Evolutionary conservation across 2,113 vertebrate species (phyloP).

Genomic region (Ovibos moschatus): DNA sequence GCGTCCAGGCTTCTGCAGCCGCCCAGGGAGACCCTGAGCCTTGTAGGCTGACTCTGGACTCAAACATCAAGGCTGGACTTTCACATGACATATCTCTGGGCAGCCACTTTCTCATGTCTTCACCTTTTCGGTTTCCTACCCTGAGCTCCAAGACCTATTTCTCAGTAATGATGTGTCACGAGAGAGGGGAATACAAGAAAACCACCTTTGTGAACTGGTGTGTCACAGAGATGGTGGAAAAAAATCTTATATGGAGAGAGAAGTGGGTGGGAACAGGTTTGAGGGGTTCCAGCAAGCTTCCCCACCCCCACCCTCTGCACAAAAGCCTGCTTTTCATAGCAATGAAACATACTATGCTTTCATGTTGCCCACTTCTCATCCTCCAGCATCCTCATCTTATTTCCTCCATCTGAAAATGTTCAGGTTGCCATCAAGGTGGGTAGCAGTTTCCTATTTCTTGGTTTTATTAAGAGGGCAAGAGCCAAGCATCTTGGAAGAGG

Average conservation of each 20-base stretch:
- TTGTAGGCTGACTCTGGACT: background rate
- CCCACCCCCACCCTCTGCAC: background rate
- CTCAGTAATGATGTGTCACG: background rate
- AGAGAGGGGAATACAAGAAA: background rate
- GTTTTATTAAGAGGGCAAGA: background rate
- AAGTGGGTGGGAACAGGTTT: background rate
- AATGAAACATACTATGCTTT: background rate
- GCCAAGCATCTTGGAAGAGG: background rate
- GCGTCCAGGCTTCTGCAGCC: too few relatives aligned
- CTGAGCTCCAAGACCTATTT: background rate
- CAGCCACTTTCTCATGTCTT: too few relatives aligned
- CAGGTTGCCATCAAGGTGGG: background rate
- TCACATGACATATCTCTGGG: background rate
- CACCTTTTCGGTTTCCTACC: background rate
- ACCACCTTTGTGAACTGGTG: too few relatives aligned
- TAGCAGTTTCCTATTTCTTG: background rate
- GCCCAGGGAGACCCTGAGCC: fast-evolving
- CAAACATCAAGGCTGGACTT: background rate
- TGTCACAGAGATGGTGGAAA: background rate
- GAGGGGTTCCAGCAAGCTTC: background rate
- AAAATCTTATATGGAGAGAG: background rate
- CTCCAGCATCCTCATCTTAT: background rate
- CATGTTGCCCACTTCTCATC: background rate
- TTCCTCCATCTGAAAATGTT: background rate
- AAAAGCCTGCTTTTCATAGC: background rate